Evolutionary conservation across 2,797 vertebrate species (phyloP).

Genomic region (Lemur catta): DNA sequence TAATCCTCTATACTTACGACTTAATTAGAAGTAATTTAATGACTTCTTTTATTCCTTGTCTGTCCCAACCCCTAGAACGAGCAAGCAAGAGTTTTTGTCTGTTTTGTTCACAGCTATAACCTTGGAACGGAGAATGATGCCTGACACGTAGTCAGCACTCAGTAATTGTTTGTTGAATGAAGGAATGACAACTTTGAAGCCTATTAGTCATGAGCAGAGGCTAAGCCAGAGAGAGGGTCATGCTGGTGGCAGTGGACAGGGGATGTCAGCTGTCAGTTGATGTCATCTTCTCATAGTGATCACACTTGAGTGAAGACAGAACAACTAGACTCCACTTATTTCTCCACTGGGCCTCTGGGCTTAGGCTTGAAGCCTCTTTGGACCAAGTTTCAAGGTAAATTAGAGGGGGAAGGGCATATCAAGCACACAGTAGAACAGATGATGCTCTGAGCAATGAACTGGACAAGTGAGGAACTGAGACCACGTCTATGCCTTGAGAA

Average conservation of each 20-base stretch:
- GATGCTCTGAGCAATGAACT: neutral
- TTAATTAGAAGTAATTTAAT: neutral
- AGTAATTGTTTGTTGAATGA: neutral
- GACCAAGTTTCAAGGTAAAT: neutral
- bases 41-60: neutral
- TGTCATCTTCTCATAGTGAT: neutral
- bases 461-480: neutral
- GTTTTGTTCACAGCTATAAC: neutral
- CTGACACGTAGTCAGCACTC: neutral
- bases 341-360: neutral
- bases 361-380: neutral
- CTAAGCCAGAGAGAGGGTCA: neutral
- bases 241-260: neutral
- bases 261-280: neutral
- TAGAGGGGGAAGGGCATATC: too few species aligned
- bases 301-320: neutral
- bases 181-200: neutral
- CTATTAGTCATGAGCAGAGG: neutral
- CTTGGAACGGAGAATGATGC: neutral
- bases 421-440: fast-evolving
- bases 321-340: fast-evolving
- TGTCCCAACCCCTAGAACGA: neutral
- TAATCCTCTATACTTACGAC: neutral
- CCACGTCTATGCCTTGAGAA: fast-evolving
- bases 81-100: neutral